Percentiles rank a stretch among this genome's conserved stretches.
phyloP scores from a whole-genome alignment of 2,888 invertebrate species.

The Pristionchus exspectatus region DNA sequence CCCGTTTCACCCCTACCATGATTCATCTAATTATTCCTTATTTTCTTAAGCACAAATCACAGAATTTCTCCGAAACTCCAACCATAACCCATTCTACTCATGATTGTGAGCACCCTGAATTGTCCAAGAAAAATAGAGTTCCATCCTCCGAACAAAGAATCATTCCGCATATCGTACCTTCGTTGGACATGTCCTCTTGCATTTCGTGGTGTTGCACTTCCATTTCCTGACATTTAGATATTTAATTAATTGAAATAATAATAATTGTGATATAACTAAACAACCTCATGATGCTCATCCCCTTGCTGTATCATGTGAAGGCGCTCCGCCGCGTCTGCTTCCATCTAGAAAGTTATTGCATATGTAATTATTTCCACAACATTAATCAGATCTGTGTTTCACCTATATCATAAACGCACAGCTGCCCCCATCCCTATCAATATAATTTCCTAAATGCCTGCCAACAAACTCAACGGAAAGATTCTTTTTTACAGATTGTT shows the following conservation, averaged over 20 bases:
- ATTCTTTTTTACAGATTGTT: too few species aligned
- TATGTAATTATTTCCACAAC: not conserved
- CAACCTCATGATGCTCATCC: not conserved
- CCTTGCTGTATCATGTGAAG: slow-evolving; percentile 19
- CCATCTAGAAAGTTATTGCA: not conserved
- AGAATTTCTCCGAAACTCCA: too few species aligned
- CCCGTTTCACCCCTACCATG: too few species aligned
- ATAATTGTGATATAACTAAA: not conserved
- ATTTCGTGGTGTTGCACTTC: slow-evolving; percentile 12
- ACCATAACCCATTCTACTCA: not conserved
- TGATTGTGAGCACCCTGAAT: not conserved
- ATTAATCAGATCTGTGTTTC: not conserved
- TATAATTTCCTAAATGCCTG: too few species aligned
- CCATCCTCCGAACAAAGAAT: not conserved
- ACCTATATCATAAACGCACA: not conserved
- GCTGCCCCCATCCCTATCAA: too few species aligned
- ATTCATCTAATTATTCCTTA: too few species aligned
- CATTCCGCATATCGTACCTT: not conserved
- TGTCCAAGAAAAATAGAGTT: not conserved
- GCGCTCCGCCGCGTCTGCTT: not conserved
- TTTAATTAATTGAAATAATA: not conserved
- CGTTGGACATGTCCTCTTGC: slow-evolving; percentile 13
- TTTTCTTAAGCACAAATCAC: too few species aligned
- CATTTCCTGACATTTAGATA: not conserved
- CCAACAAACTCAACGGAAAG: too few species aligned